Percentiles rank a stretch among this genome's conserved stretches.
Evolutionary conservation across 2,888 invertebrate species (phyloP).

Genomic region (Syrista parreyssii): DNA sequence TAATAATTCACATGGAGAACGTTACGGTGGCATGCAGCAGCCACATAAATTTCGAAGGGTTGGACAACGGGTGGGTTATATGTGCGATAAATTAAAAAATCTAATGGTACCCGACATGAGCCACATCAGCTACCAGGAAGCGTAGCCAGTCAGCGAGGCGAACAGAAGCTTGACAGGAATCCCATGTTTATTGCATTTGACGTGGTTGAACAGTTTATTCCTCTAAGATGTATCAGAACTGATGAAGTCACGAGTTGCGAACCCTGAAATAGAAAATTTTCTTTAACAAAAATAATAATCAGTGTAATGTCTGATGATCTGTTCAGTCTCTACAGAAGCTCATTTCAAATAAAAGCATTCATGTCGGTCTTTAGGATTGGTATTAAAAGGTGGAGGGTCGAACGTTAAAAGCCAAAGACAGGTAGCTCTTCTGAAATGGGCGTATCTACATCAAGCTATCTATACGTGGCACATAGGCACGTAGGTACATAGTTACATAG

Average conservation of each 20-base stretch:
- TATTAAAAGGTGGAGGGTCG: neutral
- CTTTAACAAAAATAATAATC: neutral
- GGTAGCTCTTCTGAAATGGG: slow-evolving; percentile 37
- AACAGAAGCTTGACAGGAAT: neutral
- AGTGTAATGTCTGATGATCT: neutral
- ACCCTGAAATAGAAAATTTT: neutral
- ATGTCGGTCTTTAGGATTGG: neutral
- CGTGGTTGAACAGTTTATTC: neutral
- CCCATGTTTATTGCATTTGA: neutral
- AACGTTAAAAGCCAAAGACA: slow-evolving; percentile 32
- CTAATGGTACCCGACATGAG: neutral
- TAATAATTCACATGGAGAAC: neutral
- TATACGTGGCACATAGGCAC: neutral
- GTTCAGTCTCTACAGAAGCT: neutral
- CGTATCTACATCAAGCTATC: slow-evolving; percentile 12
- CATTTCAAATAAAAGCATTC: neutral
- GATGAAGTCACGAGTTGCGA: neutral
- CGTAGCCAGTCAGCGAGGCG: neutral
- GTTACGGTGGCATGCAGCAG: neutral
- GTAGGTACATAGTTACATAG: neutral
- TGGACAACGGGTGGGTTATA: neutral
- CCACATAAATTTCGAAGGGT: neutral
- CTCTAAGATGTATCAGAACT: neutral
- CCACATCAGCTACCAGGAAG: neutral
- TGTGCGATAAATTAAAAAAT: neutral